Evolutionary conservation across 2,797 vertebrate genomes (phyloP), one percentile per base, ranked within the genome.

Genomic region (Sylvia borin): DNA sequence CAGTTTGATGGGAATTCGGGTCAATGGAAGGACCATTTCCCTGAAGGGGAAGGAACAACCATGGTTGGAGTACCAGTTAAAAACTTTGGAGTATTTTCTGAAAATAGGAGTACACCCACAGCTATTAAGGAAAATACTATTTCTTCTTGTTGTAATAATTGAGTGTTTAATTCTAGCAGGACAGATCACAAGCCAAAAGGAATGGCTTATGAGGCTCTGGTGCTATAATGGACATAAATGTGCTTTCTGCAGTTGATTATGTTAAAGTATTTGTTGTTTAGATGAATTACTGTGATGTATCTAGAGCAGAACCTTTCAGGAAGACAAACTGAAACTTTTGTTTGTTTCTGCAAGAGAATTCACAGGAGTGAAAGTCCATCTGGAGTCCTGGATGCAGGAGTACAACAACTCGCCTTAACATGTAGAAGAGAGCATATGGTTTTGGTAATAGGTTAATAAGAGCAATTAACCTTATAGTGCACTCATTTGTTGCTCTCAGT

Each of bases 381-480:
- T 93, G 87, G 77, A 51, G 36, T 32, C 42, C 40, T 21, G 24
- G 68, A 42, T 34, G 16, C 74, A 38, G 65, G 78, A 70, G 17
- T 16, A 2, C 31, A 51, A 18, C 1, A 2, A 14, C 47, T 81
- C 3, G n/a, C 55, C 89, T 70, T 55, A 70, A 36, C 16, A 6
- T 22, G 45, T 50, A 50, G 68, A 29, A 71, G 78, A 71, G 61
- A 80, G 82, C 94, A 94, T 96, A 88, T 96, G 95, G 96, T 91
- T 96, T 95, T 61, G 73, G 90, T 95, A 96, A 95, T 47, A 76
- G 85, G 68, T 91, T 95, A 96, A 92, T 93, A 83, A 95, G 87
- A 90, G 94, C 90, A 96, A 93, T 96, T 96, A 96, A 96, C 95
- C 95, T 95, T 57, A 10, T 70, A 65, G 85, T 72, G 68, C 90